Evolutionary conservation across 2,113 vertebrate genomes (phyloP).

Genomic region (Pangasianodon gigas): DNA sequence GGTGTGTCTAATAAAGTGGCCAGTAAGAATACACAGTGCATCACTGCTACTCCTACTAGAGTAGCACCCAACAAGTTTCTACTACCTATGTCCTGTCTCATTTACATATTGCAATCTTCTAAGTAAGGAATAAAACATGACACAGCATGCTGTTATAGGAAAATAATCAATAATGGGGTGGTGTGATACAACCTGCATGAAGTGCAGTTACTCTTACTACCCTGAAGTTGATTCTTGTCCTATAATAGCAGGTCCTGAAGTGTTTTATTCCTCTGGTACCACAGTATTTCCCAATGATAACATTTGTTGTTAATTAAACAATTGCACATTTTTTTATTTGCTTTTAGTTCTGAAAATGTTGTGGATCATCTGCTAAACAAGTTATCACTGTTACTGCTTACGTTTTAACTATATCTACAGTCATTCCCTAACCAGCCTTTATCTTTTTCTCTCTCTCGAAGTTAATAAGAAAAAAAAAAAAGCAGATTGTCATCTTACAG

Average conservation of each 20-base stretch:
- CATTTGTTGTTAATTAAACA: background rate
- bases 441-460: background rate
- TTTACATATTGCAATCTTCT: background rate
- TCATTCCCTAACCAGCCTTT: no score
- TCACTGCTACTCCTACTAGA: background rate
- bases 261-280: background rate
- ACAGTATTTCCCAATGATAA: background rate
- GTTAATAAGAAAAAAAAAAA: background rate
- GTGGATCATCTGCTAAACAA: background rate
- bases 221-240: background rate
- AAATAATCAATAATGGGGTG: no score
- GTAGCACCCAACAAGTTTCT: background rate
- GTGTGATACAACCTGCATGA: background rate
- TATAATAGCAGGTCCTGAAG: background rate
- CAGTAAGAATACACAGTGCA: background rate
- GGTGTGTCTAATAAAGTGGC: background rate
- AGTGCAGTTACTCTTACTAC: background rate
- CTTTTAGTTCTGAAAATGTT: background rate
- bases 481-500: background rate
- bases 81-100: background rate
- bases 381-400: no score
- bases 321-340: background rate
- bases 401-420: no score
- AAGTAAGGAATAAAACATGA: background rate
- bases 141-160: background rate